phyloP scores from a whole-genome alignment of 2,113 vertebrate species.

The Panurus biarmicus region DNA sequence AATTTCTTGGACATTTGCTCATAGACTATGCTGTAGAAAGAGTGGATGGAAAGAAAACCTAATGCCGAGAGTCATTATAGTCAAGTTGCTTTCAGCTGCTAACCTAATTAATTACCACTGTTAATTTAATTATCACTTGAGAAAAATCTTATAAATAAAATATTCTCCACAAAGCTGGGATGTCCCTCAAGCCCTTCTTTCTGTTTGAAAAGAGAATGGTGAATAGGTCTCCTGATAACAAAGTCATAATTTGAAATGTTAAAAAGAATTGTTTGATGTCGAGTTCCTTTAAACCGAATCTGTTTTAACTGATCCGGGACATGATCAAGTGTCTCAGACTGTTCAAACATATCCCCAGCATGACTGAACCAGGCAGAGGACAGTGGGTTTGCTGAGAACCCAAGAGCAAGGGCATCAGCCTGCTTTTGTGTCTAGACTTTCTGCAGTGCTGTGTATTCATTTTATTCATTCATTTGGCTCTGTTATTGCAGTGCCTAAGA shows the following conservation, averaged over 20 bases:
- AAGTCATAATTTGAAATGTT: neutral
- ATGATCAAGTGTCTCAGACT: neutral
- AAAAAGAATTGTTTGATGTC: neutral
- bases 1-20: neutral
- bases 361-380: neutral
- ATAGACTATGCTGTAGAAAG: neutral
- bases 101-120: neutral
- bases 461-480: neutral
- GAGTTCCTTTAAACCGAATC: neutral
- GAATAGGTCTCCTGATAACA: neutral
- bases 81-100: neutral
- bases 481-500: neutral
- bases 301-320: neutral
- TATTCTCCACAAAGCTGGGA: neutral
- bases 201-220: neutral
- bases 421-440: neutral
- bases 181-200: neutral
- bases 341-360: neutral
- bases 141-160: slow-evolving; percentile 11
- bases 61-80: neutral
- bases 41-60: neutral
- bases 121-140: neutral
- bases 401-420: neutral
- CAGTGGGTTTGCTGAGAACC: neutral
- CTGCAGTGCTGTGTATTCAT: neutral